Conservation (phyloP, 2,797 vertebrate genomes). For the Tangara arthus region DNA sequence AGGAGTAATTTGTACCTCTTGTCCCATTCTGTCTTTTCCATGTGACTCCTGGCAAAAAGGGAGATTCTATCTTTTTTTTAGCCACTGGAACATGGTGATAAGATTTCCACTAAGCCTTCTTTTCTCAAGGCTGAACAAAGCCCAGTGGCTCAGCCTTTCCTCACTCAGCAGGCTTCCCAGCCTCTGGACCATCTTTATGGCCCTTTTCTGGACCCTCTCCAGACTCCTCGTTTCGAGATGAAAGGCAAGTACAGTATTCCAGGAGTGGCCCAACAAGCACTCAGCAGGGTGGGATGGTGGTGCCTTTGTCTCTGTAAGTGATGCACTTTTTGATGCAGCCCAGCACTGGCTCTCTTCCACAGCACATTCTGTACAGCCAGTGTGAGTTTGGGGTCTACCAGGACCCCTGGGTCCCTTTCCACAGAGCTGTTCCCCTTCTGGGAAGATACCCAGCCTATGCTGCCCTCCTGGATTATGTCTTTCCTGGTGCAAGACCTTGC, state of each 20-base stretch:
- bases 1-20: background rate
- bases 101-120: background rate
- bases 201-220: background rate
- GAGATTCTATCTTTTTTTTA: background rate
- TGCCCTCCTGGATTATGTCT: background rate
- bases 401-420: background rate
- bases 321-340: background rate
- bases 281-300: too few relatives aligned
- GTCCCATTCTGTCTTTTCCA: background rate
- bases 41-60: background rate
- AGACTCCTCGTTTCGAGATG: fast-evolving
- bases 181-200: background rate
- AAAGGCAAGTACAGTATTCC: background rate
- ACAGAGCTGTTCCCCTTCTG: background rate
- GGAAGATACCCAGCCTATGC: too few relatives aligned
- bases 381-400: background rate
- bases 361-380: background rate
- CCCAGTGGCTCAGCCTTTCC: background rate
- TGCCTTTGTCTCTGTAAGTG: background rate
- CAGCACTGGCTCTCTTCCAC: background rate
- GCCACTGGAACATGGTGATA: background rate
- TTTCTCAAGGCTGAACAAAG: background rate
- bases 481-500: background rate
- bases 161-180: background rate
- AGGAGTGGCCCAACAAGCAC: background rate